Conservation (phyloP, 2,888 invertebrate genomes). For the Acanthoscelides obtectus region DNA sequence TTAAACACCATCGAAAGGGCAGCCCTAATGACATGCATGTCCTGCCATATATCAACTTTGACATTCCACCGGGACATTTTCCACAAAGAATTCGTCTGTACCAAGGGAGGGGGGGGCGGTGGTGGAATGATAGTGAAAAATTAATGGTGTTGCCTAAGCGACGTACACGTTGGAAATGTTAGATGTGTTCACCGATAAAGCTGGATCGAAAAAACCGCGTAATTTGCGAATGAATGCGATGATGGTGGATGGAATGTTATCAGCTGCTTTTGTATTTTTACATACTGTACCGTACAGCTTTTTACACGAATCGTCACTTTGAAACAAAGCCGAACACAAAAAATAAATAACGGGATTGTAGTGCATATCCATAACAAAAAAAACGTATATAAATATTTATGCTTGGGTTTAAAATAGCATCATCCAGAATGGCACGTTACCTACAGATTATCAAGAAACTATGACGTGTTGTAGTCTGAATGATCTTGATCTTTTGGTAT, state of each 20-base stretch:
- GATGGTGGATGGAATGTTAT: background rate
- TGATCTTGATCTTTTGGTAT: too few species aligned
- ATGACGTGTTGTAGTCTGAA: too few species aligned
- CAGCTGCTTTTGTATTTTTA: background rate
- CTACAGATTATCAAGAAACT: too few species aligned
- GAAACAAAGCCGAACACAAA: too few species aligned
- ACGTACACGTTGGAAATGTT: background rate
- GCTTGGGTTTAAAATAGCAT: too few species aligned
- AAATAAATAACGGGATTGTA: too few species aligned
- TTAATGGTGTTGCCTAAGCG: background rate
- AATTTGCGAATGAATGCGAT: background rate
- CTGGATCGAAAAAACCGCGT: background rate
- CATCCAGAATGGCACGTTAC: too few species aligned
- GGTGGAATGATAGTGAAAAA: background rate
- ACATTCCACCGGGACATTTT: slow-evolving; percentile 12
- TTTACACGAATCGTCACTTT: background rate
- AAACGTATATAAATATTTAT: too few species aligned
- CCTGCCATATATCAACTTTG: slow-evolving; percentile 11
- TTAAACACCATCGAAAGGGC: background rate
- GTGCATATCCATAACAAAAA: too few species aligned
- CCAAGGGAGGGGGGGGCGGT: background rate
- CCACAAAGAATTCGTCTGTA: background rate
- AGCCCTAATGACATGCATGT: background rate
- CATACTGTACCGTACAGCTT: background rate
- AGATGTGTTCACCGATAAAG: background rate